Evolutionary conservation across 2,888 invertebrate species (phyloP).

Genomic region (Agrotis segetum): DNA sequence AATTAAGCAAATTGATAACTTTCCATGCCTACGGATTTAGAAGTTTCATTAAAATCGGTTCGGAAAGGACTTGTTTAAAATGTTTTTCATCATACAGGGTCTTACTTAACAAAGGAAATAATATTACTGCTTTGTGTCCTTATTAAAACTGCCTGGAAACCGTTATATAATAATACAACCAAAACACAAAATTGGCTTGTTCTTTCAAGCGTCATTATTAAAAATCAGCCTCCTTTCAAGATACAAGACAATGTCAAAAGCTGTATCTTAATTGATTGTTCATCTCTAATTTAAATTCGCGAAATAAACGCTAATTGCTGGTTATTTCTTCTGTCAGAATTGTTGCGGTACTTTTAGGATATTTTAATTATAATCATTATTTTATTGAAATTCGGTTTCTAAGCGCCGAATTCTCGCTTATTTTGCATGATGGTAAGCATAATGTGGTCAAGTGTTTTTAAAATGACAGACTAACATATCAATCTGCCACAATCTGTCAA

Average conservation of each 20-base stretch:
- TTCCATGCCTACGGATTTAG: too few relatives aligned
- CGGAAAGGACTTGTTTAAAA: too few relatives aligned
- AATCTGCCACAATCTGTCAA: too few relatives aligned
- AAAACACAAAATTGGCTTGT: neutral
- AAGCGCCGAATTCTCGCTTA: too few relatives aligned
- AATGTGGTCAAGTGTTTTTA: too few relatives aligned
- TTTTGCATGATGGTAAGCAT: too few relatives aligned
- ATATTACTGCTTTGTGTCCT: neutral
- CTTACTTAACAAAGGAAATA: neutral
- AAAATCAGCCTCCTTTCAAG: neutral
- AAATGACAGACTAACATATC: too few relatives aligned
- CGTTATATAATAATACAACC: neutral
- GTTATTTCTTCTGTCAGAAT: neutral
- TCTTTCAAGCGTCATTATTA: neutral
- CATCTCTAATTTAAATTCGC: neutral
- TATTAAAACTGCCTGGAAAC: neutral
- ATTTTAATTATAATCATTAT: neutral
- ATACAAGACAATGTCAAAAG: neutral
- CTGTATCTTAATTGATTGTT: neutral
- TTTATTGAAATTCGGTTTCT: neutral
- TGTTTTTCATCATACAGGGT: too few relatives aligned
- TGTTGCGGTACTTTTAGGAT: too few relatives aligned
- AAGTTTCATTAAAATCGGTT: too few relatives aligned
- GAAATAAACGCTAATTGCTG: neutral
- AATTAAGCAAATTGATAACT: too few relatives aligned